Conservation (phyloP, 2,888 invertebrate species). For the Pomacea canaliculata region DNA sequence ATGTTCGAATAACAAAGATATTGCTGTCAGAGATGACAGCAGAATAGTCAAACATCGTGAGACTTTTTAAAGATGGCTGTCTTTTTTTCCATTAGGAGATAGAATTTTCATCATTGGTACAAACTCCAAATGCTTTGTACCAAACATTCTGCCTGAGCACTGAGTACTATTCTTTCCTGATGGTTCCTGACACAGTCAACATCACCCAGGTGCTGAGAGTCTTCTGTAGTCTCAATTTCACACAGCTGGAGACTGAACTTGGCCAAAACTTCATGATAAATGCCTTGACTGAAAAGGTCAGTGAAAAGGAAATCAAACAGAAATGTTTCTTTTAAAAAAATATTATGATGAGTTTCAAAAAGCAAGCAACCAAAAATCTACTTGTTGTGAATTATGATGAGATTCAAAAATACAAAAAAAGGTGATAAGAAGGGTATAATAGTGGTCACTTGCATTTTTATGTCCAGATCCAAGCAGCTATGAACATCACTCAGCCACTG, state of each 20-base stretch:
- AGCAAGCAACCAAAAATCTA: too few relatives aligned
- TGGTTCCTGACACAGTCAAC: constrained; percentile 32
- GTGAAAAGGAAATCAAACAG: neutral
- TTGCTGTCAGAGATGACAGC: too few relatives aligned
- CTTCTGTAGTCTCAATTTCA: constrained; percentile 35
- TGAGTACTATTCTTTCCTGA: constrained; percentile 33
- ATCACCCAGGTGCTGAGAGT: constrained; percentile 27
- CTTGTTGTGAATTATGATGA: too few relatives aligned
- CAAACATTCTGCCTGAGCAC: constrained; percentile 33
- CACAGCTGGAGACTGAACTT: constrained; percentile 30
- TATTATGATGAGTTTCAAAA: too few relatives aligned
- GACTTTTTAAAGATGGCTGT: too few relatives aligned
- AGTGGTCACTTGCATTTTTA: neutral
- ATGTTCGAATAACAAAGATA: too few relatives aligned
- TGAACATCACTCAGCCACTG: constrained; percentile 6
- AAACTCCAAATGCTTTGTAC: constrained; percentile 17
- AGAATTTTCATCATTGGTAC: constrained; percentile 20
- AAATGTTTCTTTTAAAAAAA: too few relatives aligned
- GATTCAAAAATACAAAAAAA: too few relatives aligned
- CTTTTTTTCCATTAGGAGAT: constrained; percentile 23
- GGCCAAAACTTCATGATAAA: constrained; percentile 31
- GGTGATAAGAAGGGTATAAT: too few relatives aligned
- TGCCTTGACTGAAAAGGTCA: constrained; percentile 30
- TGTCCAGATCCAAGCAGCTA: constrained; percentile 10
- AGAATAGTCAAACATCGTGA: too few relatives aligned